phyloP scores from a whole-genome alignment of 1,140 invertebrate species.

The Asobara japonica region DNA sequence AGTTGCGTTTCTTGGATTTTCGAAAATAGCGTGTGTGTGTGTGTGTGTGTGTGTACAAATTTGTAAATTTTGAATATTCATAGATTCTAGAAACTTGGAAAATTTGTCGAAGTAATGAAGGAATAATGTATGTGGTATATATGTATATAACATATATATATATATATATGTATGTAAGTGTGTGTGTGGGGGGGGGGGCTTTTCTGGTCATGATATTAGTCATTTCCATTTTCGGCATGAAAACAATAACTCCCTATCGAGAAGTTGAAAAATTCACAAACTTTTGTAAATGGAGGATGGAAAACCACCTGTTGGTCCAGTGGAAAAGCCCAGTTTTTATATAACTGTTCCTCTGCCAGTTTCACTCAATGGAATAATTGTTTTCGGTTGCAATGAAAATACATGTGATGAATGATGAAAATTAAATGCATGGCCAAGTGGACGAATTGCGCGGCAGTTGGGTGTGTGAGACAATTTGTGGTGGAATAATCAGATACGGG shows the following conservation, averaged over 20 bases:
- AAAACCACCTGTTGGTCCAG: conserved; percentile 32
- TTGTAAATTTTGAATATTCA: too few species aligned
- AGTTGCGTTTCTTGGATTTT: too few species aligned
- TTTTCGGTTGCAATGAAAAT: neutral
- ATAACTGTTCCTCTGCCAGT: neutral
- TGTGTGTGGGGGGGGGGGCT: too few species aligned
- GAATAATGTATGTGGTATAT: too few species aligned
- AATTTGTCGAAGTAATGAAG: too few species aligned
- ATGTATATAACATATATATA: too few species aligned
- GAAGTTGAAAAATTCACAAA: conserved; percentile 4
- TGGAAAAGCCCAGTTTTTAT: conserved; percentile 13
- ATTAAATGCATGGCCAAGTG: neutral
- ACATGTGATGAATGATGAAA: neutral
- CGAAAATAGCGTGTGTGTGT: too few species aligned
- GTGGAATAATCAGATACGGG: conserved; percentile 4
- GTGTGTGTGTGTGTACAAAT: too few species aligned
- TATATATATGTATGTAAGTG: too few species aligned
- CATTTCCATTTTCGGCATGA: too few species aligned
- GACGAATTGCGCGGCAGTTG: neutral
- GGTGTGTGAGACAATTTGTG: neutral
- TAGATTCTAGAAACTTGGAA: too few species aligned
- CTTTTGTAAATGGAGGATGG: conserved; percentile 35
- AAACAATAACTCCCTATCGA: neutral
- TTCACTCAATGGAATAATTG: neutral
- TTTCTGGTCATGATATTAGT: too few species aligned